Evolutionary conservation across 2,888 invertebrate species (phyloP).

Genomic region (Dioctria rufipes): DNA sequence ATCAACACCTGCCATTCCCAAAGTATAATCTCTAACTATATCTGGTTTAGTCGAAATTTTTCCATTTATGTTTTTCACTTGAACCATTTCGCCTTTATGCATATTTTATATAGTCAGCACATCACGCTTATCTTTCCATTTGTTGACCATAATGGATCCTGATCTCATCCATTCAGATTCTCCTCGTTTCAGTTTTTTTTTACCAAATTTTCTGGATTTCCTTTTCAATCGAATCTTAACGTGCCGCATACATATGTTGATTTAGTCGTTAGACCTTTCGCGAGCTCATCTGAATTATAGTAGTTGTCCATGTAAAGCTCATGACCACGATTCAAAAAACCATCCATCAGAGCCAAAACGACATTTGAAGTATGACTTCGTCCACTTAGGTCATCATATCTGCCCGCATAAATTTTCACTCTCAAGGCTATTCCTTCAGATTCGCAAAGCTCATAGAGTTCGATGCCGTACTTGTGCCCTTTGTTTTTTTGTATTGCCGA

Average conservation of each 20-base stretch:
- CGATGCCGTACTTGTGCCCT: neutral
- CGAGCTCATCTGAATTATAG: neutral
- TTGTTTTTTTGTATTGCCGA: slow-evolving; percentile 11
- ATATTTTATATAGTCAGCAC: too few relatives aligned
- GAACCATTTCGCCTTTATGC: too few relatives aligned
- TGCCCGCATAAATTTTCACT: slow-evolving; percentile 12
- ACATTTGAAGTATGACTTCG: slow-evolving; percentile 11
- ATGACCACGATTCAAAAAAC: slow-evolving; percentile 11
- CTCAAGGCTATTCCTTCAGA: neutral
- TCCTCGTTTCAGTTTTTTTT: neutral
- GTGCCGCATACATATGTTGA: neutral
- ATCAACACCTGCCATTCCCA: too few relatives aligned
- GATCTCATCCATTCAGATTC: too few relatives aligned
- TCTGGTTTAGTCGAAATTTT: too few relatives aligned
- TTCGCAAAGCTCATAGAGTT: neutral
- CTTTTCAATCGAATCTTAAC: neutral
- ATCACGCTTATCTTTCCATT: too few relatives aligned
- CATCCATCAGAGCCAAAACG: slow-evolving; percentile 22
- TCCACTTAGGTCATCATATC: slow-evolving; percentile 3
- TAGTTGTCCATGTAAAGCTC: slow-evolving; percentile 12
- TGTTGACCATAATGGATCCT: too few relatives aligned
- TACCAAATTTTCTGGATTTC: neutral
- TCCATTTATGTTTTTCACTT: too few relatives aligned
- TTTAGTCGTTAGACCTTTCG: neutral
- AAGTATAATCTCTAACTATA: too few relatives aligned